A percentile compares a stretch with the other conserved stretches of the same genome.
Evolutionary conservation across 2,113 vertebrate genomes (phyloP).

Genomic region (Bombycilla garrulus): DNA sequence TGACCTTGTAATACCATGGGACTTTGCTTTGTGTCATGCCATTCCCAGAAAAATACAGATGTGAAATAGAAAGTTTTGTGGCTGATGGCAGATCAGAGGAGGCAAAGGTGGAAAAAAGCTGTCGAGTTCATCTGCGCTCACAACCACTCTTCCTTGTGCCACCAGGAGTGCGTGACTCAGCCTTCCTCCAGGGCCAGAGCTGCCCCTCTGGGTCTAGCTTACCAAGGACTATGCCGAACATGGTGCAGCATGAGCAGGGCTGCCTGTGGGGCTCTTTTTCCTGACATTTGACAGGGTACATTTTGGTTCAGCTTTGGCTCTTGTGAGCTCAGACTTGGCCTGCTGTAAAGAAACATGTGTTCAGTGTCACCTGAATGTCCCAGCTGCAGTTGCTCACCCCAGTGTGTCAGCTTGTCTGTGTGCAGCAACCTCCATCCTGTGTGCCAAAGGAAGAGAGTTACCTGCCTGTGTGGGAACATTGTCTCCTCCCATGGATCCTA

Average conservation of each 20-base stretch:
- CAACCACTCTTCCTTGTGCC: background rate
- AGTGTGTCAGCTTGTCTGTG: background rate
- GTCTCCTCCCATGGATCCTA: background rate
- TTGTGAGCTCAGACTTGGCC: background rate
- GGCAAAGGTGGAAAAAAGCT: background rate
- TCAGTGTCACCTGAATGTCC: background rate
- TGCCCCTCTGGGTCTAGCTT: background rate
- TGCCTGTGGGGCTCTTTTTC: background rate
- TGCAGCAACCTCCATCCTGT: background rate
- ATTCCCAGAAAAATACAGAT: conserved; percentile 27
- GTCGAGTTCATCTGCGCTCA: rapidly evolving
- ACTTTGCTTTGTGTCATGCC: conserved; percentile 10
- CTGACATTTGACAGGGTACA: rapidly evolving
- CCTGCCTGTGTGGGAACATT: rapidly evolving
- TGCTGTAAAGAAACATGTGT: background rate
- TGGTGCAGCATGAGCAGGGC: rapidly evolving
- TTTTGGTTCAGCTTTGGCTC: background rate
- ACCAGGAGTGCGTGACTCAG: background rate
- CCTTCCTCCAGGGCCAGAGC: background rate
- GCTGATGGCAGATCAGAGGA: background rate
- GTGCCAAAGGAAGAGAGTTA: background rate
- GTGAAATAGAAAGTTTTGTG: background rate
- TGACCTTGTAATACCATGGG: background rate
- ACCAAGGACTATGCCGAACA: background rate
- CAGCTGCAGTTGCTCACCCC: background rate